Percentiles rank a stretch among this genome's conserved stretches.
These are phyloP conservation scores for Enteromius afrohamiltoni DNA, from an alignment of 2,797 vertebrate species.

Conservation along the genomic window DNA sequence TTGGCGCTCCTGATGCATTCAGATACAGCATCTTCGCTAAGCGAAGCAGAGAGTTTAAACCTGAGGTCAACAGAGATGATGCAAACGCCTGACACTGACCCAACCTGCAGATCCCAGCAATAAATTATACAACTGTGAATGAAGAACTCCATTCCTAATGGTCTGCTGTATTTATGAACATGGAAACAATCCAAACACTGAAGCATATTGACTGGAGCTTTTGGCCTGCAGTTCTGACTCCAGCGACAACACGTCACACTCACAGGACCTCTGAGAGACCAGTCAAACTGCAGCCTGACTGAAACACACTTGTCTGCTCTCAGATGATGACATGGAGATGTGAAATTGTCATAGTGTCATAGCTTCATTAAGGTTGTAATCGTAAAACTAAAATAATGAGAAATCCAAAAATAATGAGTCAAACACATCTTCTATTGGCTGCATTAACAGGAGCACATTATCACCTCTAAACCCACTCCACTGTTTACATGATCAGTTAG, in stretches of 20 bases:
- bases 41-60: constrained; percentile 7
- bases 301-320: constrained; percentile 33
- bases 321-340: constrained; percentile 4
- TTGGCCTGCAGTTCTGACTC: constrained; percentile 29
- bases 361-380: not conserved
- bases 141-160: not conserved
- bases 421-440: not conserved
- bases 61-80: constrained; percentile 22
- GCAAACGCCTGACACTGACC: constrained; percentile 31
- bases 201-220: constrained; percentile 7
- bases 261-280: constrained; percentile 42
- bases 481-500: not conserved
- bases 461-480: no score
- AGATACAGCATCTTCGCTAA: constrained; percentile 3
- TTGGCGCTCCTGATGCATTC: not conserved
- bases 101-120: constrained; percentile 10
- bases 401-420: not conserved
- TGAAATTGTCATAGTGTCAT: not conserved
- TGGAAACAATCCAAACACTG: constrained; percentile 38
- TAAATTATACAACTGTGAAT: constrained; percentile 14
- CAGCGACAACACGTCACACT: constrained; percentile 33
- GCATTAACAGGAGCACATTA: not conserved
- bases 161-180: constrained; percentile 3
- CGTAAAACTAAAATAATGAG: not conserved
- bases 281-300: constrained; percentile 44